Evolutionary conservation across 2,888 invertebrate species (phyloP).

Genomic region (Catocala sponsa): DNA sequence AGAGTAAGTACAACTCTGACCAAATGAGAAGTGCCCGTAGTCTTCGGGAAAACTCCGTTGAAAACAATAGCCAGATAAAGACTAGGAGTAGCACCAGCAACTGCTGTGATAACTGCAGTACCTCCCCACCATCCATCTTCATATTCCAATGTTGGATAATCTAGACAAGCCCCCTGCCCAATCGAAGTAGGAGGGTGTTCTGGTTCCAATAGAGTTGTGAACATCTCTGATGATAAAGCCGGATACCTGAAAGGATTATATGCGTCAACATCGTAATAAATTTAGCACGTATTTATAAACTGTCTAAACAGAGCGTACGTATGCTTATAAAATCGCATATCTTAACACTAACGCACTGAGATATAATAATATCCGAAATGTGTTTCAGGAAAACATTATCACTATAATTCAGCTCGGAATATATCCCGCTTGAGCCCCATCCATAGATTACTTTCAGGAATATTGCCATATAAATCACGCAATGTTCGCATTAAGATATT

Average conservation of each 20-base stretch:
- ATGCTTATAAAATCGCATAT: not conserved
- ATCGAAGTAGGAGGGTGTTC: constrained; percentile 91
- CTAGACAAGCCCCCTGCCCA: constrained; percentile 84
- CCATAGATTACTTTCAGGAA: constrained; percentile 12
- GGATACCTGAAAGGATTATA: constrained; percentile 84
- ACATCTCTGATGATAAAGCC: constrained; percentile 93
- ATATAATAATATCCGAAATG: constrained; percentile 9
- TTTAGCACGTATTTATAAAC: not conserved
- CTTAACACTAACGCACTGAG: not conserved
- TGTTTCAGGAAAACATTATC: constrained; percentile 5
- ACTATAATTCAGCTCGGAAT: constrained; percentile 13
- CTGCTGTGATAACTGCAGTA: constrained; percentile 95
- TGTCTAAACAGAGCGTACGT: not conserved
- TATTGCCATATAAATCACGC: constrained; percentile 9
- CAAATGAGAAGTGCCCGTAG: constrained; percentile 90
- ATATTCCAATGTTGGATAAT: constrained; percentile 81
- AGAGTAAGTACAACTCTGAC: constrained; percentile 91
- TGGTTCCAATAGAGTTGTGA: constrained; percentile 91
- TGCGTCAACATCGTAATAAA: not conserved
- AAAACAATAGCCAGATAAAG: constrained; percentile 94
- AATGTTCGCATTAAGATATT: constrained; percentile 16
- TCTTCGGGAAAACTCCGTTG: constrained; percentile 92
- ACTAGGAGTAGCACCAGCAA: constrained; percentile 93
- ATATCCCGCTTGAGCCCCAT: constrained; percentile 3
- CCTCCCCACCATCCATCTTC: constrained; percentile 94